Base-by-base conservation (phyloP, 2,888 invertebrate genomes). In the Platycheirus albimanus region DNA sequence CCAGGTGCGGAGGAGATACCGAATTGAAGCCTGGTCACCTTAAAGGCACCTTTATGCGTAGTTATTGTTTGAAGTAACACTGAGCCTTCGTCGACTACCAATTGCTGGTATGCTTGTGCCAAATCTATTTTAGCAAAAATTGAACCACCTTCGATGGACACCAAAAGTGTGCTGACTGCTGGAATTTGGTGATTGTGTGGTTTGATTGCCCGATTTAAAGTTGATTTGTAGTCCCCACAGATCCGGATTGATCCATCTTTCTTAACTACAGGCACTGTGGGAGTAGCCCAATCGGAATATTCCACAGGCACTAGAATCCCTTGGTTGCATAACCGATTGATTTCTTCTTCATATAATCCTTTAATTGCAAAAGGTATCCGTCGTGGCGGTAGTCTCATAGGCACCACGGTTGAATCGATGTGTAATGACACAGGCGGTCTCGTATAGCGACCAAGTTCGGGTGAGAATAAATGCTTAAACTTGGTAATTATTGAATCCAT, bases 91-190 rank as follows among this genome's bases (percentile, higher is more conserved):
- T 88, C 87, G 8, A 88, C 81, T 13, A 63, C 51, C 10, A 88
- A 63, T 81, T 90, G 89, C 61, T 87, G 87, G 81, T 89, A 90
- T 8, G 89, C 89, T 51, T 89, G 87, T 3, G 85, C 79, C 11
- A 90, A 84, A 78, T 91, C 89, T 7, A 91, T 83, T 79, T 88
- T 89, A 3, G 87, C 85, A 85, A 90, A 90, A 24, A 85, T 69
- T 33, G 76, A 85, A 13, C 88, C 88, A 41, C 86, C 87, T 64
- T 75, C 71, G 24, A 87, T 86, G 36, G 51, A 76, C 17, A 70
- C 58, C 11, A 85, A 63, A 6, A 81, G 58, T 5, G 67, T 81
- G 13, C 15, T 81, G 1, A 85, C 66, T 1, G 74, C 64, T 28
- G 76, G 74, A 43, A 84, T 85, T 64, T 86, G 86, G 63, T 87